Evolutionary conservation across 2,888 invertebrate genomes (phyloP).

Genomic region (Xylota segnis): DNA sequence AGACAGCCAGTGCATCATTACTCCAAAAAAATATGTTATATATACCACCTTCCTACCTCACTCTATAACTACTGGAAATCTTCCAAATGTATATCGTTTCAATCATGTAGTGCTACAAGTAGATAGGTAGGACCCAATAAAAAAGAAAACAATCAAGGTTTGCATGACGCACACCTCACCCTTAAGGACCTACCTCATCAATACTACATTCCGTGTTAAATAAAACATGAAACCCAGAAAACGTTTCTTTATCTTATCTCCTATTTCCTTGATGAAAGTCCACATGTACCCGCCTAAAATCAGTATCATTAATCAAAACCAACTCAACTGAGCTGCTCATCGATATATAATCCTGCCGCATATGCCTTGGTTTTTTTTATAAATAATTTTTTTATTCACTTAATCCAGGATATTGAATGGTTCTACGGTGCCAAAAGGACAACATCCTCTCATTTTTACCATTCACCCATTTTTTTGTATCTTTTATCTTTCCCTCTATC

Average conservation of each 20-base stretch:
- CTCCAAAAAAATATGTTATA: too few species aligned
- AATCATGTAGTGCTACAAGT: too few species aligned
- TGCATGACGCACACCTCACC: too few species aligned
- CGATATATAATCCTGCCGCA: conserved; percentile 40
- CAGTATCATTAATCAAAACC: conserved; percentile 61
- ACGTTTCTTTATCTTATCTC: not conserved
- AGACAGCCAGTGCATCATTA: too few species aligned
- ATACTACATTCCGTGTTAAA: too few species aligned
- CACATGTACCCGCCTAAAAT: conserved; percentile 34
- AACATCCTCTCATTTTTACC: conserved; percentile 51
- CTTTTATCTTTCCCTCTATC: conserved; percentile 21
- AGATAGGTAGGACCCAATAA: too few species aligned
- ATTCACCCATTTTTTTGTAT: conserved; percentile 19
- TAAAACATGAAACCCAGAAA: too few species aligned
- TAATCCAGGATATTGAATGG: conserved; percentile 56
- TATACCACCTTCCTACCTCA: too few species aligned
- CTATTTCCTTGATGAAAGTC: conserved; percentile 14
- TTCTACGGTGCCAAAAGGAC: conserved; percentile 49
- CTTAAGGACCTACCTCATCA: too few species aligned
- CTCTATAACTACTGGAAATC: too few species aligned
- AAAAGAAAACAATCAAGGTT: too few species aligned
- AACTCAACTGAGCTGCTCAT: conserved; percentile 55
- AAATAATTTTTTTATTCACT: conserved; percentile 34
- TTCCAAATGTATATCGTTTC: too few species aligned
- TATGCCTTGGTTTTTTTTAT: conserved; percentile 23